These are phyloP conservation scores for Resseliella maxima DNA, from an alignment of 2,888 invertebrate genomes.

Conservation along the genomic window DNA sequence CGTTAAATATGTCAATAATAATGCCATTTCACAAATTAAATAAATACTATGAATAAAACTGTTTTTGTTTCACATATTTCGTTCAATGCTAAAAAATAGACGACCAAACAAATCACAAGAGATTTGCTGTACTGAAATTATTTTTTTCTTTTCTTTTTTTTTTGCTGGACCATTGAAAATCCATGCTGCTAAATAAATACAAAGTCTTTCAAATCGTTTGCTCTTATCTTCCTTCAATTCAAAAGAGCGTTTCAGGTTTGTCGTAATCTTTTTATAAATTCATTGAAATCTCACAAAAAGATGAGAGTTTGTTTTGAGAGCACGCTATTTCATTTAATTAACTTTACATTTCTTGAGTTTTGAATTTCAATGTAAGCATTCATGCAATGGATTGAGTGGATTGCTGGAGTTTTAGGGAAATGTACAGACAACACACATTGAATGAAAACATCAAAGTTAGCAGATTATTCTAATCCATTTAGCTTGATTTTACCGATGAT, in stretches of 20 bases:
- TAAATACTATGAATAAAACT: conserved; percentile 34
- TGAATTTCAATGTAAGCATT: background rate
- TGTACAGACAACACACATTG: background rate
- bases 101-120: background rate
- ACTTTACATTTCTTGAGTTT: conserved; percentile 7
- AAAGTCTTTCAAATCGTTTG: background rate
- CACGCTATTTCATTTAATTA: conserved; percentile 45
- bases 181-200: conserved; percentile 31
- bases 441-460: conserved; percentile 52
- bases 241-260: background rate
- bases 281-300: background rate
- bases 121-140: background rate
- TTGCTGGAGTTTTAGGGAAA: background rate
- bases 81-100: background rate
- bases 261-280: background rate
- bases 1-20: conserved; percentile 53
- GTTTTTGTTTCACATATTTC: background rate
- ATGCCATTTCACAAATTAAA: conserved; percentile 54
- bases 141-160: background rate
- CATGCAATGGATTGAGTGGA: no score
- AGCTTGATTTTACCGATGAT: conserved; percentile 47
- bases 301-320: background rate
- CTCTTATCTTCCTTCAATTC: background rate
- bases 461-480: conserved; percentile 55
- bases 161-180: conserved; percentile 1